These are phyloP conservation scores for Echiichthys vipera DNA, from an alignment of 2,797 vertebrate species.

Conservation along the genomic window DNA sequence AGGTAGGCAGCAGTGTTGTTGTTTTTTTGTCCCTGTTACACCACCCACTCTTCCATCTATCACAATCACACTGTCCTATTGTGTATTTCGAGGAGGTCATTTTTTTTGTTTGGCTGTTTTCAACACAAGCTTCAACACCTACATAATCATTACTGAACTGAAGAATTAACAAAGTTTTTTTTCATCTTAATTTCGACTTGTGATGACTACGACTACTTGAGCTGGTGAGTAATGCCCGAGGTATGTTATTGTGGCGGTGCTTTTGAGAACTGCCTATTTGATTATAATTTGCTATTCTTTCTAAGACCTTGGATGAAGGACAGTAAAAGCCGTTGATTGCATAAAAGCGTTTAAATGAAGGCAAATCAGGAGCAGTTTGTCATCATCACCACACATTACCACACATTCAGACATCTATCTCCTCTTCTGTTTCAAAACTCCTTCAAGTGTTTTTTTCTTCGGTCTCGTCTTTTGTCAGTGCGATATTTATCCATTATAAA, in stretches of 20 bases:
- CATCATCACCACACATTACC: constrained; percentile 3
- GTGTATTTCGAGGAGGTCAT: not conserved
- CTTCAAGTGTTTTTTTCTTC: constrained; percentile 28
- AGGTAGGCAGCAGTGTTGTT: not conserved
- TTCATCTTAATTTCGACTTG: constrained; percentile 6
- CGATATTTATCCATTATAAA: not conserved
- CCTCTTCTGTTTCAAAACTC: constrained; percentile 1
- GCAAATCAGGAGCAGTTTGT: constrained; percentile 32
- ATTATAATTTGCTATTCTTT: not conserved
- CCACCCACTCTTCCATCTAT: not conserved
- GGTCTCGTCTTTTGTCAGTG: not conserved
- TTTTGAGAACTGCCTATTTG: constrained; percentile 8
- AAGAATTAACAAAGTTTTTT: too few relatives aligned
- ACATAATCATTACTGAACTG: not conserved
- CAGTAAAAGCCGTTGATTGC: constrained; percentile 1
- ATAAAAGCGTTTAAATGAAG: constrained; percentile 25
- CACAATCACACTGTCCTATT: not conserved
- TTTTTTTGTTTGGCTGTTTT: too few relatives aligned
- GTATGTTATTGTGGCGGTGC: not conserved
- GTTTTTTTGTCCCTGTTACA: not conserved
- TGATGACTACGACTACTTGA: not conserved
- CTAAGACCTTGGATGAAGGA: not conserved
- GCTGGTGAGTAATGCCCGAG: not conserved
- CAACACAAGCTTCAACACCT: not conserved
- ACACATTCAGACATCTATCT: constrained; percentile 8